phyloP scores from a whole-genome alignment of 2,113 vertebrate species.

The Chaetura pelagica region DNA sequence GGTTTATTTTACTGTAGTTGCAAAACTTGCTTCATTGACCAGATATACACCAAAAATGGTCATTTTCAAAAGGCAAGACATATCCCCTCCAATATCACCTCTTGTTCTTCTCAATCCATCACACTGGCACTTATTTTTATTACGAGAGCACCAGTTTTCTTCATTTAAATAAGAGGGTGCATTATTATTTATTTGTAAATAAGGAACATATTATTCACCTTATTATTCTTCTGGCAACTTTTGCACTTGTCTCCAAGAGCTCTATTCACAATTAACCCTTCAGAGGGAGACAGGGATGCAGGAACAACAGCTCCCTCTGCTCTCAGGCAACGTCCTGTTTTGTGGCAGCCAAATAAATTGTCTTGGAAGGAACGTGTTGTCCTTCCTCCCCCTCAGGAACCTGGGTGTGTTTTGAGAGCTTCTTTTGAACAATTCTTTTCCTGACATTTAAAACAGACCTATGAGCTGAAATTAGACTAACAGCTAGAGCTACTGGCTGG shows the following conservation, averaged over 20 bases:
- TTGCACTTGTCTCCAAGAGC: neutral
- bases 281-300: neutral
- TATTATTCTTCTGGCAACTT: neutral
- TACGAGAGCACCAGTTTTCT: neutral
- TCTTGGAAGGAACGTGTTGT: neutral
- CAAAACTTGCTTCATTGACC: neutral
- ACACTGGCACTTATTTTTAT: neutral
- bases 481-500: neutral
- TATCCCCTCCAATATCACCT: neutral
- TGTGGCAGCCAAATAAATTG: neutral
- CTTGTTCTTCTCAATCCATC: neutral
- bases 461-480: neutral
- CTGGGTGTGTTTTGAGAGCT: neutral
- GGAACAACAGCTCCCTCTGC: neutral
- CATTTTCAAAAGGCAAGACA: neutral
- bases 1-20: neutral
- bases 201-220: neutral
- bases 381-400: neutral
- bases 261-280: neutral
- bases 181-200: neutral
- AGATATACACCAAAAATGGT: neutral
- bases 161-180: neutral
- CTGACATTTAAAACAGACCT: neutral
- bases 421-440: neutral
- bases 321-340: neutral